Base-by-base conservation (phyloP, 2,113 vertebrate genomes). In the Spea bombifrons region DNA sequence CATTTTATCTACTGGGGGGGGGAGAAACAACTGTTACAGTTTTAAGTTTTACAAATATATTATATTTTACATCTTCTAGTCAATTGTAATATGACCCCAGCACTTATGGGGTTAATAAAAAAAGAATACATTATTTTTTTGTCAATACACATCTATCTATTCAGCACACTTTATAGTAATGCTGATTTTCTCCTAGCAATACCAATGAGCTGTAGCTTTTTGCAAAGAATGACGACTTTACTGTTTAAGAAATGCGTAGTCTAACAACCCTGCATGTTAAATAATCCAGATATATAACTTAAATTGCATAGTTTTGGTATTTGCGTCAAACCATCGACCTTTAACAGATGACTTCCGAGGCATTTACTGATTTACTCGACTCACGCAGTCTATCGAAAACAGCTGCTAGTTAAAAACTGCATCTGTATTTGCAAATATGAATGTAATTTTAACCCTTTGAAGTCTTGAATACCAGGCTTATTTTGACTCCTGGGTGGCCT, bases 341-440 rank as follows among this genome's bases (percentile, higher is more conserved):
- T 47, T 9, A 65, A 9, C 61, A 66, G 61, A 75, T 66, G 73
- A 75, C 63, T 75, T 75, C 30, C 30, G 30, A 30, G 73, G 73
- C 73, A 75, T 30, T 30, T 16, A 48, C 50, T 70, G 46, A 70
- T 70, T 7, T n/a, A 49, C 46, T 16, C 48, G 12, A 52, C 30
- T 17, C 44, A 50, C 48, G n/a, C 10, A 12, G 15, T 52, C 57
- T 63, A 30, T 64, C 73, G 7, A 49, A 49, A 74, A 75, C 73
- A 75, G 63, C 73, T 66, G 73, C 17, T 66, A 15, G 15, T 66
- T 65, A 46, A 45, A 74, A 43, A 66, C 66, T 61, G 48, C 16
- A 75, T 75, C 73, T 75, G 73, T 75, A 49, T 43, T 50, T 75
- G 61, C 63, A 30, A 44, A 30, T 65, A 61, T 59, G 66, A 75